Conservation (phyloP, 92 coral and sea anemone genomes). For the Porites divaricata region DNA sequence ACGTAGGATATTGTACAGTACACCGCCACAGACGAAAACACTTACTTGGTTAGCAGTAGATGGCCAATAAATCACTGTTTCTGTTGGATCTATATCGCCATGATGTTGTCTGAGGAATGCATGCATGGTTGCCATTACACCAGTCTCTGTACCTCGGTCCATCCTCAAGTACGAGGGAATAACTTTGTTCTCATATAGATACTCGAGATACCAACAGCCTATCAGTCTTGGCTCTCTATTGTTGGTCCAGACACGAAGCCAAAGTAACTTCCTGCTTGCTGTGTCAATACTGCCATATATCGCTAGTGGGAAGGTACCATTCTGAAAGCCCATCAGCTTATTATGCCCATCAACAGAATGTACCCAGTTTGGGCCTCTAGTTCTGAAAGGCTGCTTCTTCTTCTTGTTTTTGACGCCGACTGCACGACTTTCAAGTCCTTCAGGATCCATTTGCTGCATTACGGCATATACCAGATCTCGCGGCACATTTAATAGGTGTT, state of each 20-base stretch:
- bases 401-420: slow-evolving; percentile 35
- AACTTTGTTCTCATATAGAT: slow-evolving; percentile 30
- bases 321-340: slow-evolving; percentile 42
- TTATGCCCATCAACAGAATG: slow-evolving; percentile 39
- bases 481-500: slow-evolving; percentile 39
- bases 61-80: slow-evolving; percentile 56
- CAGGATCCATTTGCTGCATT: slow-evolving; percentile 53
- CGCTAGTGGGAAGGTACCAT: no score
- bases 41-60: slow-evolving; percentile 58
- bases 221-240: slow-evolving; percentile 34
- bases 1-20: no score
- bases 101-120: slow-evolving; percentile 45
- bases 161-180: slow-evolving; percentile 49
- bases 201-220: slow-evolving; percentile 44
- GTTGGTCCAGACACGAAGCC: slow-evolving; percentile 36
- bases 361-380: slow-evolving; percentile 44
- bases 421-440: slow-evolving; percentile 50
- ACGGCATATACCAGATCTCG: slow-evolving; percentile 48
- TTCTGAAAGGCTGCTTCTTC: slow-evolving; percentile 16
- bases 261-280: slow-evolving; percentile 42
- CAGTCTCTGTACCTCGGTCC: slow-evolving; percentile 66
- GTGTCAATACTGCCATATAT: no score
- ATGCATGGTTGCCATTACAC: slow-evolving; percentile 62
- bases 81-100: slow-evolving; percentile 46
- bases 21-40: no score